phyloP scores from a whole-genome alignment of 2,888 invertebrate species.

The Drosophila gaucha region DNA sequence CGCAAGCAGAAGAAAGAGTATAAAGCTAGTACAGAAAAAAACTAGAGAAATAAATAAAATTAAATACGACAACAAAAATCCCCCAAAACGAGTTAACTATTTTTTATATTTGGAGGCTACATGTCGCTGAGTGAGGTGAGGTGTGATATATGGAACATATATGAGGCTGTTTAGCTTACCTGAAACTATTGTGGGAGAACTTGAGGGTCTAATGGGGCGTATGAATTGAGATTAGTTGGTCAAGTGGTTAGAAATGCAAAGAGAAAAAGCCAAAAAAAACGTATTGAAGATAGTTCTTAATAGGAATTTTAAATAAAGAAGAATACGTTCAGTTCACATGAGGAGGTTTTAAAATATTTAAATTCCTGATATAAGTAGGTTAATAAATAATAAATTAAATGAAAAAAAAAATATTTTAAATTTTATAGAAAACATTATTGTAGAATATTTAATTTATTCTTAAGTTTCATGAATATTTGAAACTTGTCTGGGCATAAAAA shows the following conservation, averaged over 20 bases:
- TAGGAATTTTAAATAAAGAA: too few species aligned
- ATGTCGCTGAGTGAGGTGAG: conserved; percentile 18
- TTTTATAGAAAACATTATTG: too few species aligned
- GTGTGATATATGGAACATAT: conserved; percentile 44
- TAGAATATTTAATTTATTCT: too few species aligned
- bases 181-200: conserved; percentile 9
- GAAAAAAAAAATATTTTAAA: too few species aligned
- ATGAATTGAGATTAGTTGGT: conserved; percentile 13
- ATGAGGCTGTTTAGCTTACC: conserved; percentile 18
- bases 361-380: too few species aligned
- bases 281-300: too few species aligned
- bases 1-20: conserved; percentile 19
- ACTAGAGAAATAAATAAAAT: conserved; percentile 28
- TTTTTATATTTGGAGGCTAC: conserved; percentile 51
- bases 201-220: conserved; percentile 7
- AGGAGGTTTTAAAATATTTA: too few species aligned
- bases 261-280: neutral
- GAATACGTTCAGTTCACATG: too few species aligned
- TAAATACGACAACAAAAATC: conserved; percentile 42
- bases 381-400: too few species aligned
- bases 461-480: too few species aligned
- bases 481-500: too few species aligned
- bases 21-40: conserved; percentile 47
- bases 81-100: conserved; percentile 66
- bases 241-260: too few species aligned